Base-by-base conservation (phyloP, 2,888 invertebrate genomes). In the Ormyrus thymus region DNA sequence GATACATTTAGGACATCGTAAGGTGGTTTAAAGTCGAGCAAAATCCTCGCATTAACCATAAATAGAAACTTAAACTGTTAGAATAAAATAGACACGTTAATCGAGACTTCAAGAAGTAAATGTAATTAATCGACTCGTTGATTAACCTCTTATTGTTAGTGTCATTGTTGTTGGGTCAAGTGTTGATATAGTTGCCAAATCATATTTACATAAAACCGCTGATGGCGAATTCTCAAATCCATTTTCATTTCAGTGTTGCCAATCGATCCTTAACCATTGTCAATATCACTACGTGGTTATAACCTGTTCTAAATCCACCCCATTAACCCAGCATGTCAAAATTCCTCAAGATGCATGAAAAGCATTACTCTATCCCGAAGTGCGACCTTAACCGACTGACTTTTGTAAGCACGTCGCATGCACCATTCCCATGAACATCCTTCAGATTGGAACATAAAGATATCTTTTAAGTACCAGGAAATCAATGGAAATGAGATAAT, bases 101-200 rank as follows among this genome's bases (percentile, higher is more conserved):
- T 51, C 13, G 55, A 51, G 11, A 43, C 29, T 73, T 72, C n/a
- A 11, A 13, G 53, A 51, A 29, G 55, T 43, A 50, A 75, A 59
- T 68, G 53, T 61, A 59, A n/a, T 51, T 7, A 9, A 65, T 56
- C 13, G 56, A 45, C 65, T 65, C 74, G 74, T 29, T 74, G 74
- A 65, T 56, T 74, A 65, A 74, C 50, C 48, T 15, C 10, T n/a
- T 58, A 43, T 50, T 73, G 64, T 73, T 73, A 29, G 48, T 48
- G 29, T 48, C 29, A 48, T 43, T 56, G 58, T 65, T 65, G 72
- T 56, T 72, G 15, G 55, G 15, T 65, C 65, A 64, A 73, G 29
- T 65, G 43, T 65, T 65, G 48, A 64, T 48, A 13, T 43, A 56
- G 55, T 68, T 55, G 68, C 45, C 11, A 58, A 58, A 15, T 58